Evolutionary conservation across 2,888 invertebrate genomes (phyloP).

Genomic region (Mimumesa dahlbomi): DNA sequence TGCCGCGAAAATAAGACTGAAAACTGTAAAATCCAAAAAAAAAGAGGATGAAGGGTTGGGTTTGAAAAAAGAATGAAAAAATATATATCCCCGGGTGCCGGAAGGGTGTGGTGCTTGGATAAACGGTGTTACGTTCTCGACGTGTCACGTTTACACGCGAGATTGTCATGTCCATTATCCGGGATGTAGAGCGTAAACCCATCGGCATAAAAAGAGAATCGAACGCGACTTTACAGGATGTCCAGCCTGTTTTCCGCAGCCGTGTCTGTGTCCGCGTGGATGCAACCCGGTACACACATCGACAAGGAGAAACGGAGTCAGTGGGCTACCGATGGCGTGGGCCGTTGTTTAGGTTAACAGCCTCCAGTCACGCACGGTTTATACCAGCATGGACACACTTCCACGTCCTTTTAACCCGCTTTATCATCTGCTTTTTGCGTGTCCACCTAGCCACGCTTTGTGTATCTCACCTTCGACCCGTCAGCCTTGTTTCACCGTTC

Average conservation of each 20-base stretch:
- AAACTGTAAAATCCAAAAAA: background rate
- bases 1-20: background rate
- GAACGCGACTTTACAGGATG: background rate
- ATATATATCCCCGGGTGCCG: background rate
- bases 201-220: conserved; percentile 13
- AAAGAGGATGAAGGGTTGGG: background rate
- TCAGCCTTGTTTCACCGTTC: too few species aligned
- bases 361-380: conserved; percentile 68
- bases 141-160: conserved; percentile 11
- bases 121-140: conserved; percentile 14
- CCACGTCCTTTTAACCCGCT: conserved; percentile 32
- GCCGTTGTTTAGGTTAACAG: conserved; percentile 71
- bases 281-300: conserved; percentile 7
- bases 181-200: background rate
- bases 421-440: conserved; percentile 38
- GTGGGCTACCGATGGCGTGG: conserved; percentile 60
- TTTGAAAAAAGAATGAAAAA: background rate
- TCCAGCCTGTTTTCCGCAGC: background rate
- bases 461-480: conserved; percentile 41
- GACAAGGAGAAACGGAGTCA: conserved; percentile 54
- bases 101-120: conserved; percentile 26
- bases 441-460: background rate
- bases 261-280: background rate
- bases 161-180: conserved; percentile 20
- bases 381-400: conserved; percentile 31